Percentiles rank a stretch among this genome's conserved stretches.
phyloP scores from a whole-genome alignment of 2,113 vertebrate species.

The Polypterus bichir region DNA sequence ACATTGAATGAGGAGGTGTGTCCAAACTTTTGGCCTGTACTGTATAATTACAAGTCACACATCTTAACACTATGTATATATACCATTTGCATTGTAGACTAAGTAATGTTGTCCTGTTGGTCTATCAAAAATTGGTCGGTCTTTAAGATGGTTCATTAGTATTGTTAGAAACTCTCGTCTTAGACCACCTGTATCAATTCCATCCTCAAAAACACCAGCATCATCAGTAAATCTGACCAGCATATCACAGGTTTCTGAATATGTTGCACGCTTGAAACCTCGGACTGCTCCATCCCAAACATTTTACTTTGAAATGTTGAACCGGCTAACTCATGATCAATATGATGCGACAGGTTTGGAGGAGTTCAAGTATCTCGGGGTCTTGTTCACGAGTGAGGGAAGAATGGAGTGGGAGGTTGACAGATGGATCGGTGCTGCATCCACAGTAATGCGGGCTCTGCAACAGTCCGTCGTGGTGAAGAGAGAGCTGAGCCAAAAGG shows the following conservation, averaged over 20 bases:
- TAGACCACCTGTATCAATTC: slow-evolving; percentile 4
- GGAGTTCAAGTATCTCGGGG: too few species aligned
- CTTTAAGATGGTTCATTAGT: slow-evolving; percentile 22
- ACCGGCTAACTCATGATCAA: slow-evolving; percentile 6
- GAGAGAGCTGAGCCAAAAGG: too few species aligned
- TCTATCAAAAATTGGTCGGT: slow-evolving; percentile 23
- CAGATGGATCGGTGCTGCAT: too few species aligned
- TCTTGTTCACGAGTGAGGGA: too few species aligned
- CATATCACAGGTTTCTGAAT: slow-evolving; percentile 7
- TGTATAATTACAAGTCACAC: neutral
- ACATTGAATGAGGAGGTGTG: too few species aligned
- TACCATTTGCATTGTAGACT: slow-evolving; percentile 26
- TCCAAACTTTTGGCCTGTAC: too few species aligned
- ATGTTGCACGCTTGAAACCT: slow-evolving; percentile 8
- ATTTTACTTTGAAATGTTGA: neutral
- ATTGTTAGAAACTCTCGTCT: slow-evolving; percentile 10
- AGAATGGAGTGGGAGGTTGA: too few species aligned
- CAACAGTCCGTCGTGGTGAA: too few species aligned
- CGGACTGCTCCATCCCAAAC: slow-evolving; percentile 9
- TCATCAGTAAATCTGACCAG: slow-evolving; percentile 7
- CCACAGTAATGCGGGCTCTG: too few species aligned
- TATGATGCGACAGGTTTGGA: slow-evolving; percentile 12
- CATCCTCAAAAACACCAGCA: slow-evolving; percentile 2
- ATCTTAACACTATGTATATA: neutral
- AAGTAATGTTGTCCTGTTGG: slow-evolving; percentile 21